Evolutionary conservation across 2,888 invertebrate genomes (phyloP).

Genomic region (Epinotia bilunana): DNA sequence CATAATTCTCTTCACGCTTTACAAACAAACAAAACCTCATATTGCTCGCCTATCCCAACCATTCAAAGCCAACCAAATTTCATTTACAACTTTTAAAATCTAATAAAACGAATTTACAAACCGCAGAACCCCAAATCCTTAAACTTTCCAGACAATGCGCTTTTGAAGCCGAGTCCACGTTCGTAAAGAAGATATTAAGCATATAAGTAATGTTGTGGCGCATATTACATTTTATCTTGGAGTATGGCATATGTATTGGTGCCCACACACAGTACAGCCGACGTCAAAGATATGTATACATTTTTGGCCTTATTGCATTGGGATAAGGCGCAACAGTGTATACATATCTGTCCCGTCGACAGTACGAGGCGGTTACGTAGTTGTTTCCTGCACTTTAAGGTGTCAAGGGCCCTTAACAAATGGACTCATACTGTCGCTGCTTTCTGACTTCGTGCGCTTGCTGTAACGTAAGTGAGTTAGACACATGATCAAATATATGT

Average conservation of each 20-base stretch:
- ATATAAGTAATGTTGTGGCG: not conserved
- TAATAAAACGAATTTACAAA: slow-evolving; percentile 30
- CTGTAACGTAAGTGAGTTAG: slow-evolving; percentile 38
- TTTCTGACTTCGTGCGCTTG: slow-evolving; percentile 51
- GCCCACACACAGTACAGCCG: slow-evolving; percentile 41
- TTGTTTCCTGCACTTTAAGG: slow-evolving; percentile 61
- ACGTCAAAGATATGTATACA: too few species aligned
- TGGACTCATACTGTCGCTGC: slow-evolving; percentile 63
- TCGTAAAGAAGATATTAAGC: not conserved
- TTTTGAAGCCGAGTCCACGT: slow-evolving; percentile 27
- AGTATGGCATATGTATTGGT: not conserved
- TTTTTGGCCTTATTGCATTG: too few species aligned
- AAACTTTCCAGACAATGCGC: slow-evolving; percentile 45
- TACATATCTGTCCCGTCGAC: too few species aligned
- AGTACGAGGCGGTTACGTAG: slow-evolving; percentile 51
- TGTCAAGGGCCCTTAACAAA: slow-evolving; percentile 66
- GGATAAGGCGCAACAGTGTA: too few species aligned
- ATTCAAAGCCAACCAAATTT: slow-evolving; percentile 17
- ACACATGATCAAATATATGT: not conserved
- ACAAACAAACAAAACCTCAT: slow-evolving; percentile 26
- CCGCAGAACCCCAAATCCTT: slow-evolving; percentile 25
- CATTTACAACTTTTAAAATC: slow-evolving; percentile 32
- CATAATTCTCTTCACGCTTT: slow-evolving; percentile 2
- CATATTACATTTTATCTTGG: not conserved
- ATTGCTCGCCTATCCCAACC: not conserved